These are phyloP conservation scores for Synanthedon myopaeformis DNA, from an alignment of 2,888 invertebrate species.

Conservation along the genomic window DNA sequence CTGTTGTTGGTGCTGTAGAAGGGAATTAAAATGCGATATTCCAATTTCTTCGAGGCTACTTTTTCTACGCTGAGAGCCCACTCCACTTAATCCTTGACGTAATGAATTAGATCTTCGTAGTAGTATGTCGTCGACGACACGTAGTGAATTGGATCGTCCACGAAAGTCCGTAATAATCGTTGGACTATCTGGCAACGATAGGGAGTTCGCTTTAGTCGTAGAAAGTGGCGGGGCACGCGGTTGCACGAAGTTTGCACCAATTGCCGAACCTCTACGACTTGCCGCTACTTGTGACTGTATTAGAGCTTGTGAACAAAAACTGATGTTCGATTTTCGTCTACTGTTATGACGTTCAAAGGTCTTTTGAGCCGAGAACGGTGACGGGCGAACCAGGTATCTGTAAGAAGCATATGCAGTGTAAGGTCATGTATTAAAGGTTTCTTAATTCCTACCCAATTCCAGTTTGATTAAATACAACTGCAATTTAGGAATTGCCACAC, in stretches of 20 bases:
- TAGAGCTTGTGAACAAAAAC: constrained; percentile 86
- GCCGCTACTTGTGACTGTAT: constrained; percentile 65
- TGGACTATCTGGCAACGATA: constrained; percentile 90
- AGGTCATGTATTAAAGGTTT: neutral
- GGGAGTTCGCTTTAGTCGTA: constrained; percentile 88
- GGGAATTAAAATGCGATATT: constrained; percentile 81
- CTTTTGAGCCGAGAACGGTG: constrained; percentile 95
- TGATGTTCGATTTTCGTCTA: constrained; percentile 89
- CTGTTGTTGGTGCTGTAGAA: constrained; percentile 69
- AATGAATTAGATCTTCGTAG: constrained; percentile 86
- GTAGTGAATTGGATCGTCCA: constrained; percentile 86
- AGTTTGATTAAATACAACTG: too few relatives aligned
- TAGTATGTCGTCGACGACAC: constrained; percentile 88
- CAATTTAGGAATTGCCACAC: too few relatives aligned
- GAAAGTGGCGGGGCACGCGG: constrained; percentile 82
- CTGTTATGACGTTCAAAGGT: constrained; percentile 94
- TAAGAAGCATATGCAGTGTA: constrained; percentile 15
- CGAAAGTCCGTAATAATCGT: constrained; percentile 83
- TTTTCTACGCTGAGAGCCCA: constrained; percentile 77
- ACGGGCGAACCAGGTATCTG: constrained; percentile 92
- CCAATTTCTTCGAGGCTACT: constrained; percentile 90
- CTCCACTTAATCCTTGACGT: constrained; percentile 81
- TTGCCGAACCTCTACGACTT: constrained; percentile 78
- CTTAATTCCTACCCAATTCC: neutral
- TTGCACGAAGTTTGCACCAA: constrained; percentile 73